Percentiles rank a stretch among this genome's conserved stretches.
Evolutionary conservation across 2,888 invertebrate genomes (phyloP).

Genomic region (Ceraclea dissimilis): DNA sequence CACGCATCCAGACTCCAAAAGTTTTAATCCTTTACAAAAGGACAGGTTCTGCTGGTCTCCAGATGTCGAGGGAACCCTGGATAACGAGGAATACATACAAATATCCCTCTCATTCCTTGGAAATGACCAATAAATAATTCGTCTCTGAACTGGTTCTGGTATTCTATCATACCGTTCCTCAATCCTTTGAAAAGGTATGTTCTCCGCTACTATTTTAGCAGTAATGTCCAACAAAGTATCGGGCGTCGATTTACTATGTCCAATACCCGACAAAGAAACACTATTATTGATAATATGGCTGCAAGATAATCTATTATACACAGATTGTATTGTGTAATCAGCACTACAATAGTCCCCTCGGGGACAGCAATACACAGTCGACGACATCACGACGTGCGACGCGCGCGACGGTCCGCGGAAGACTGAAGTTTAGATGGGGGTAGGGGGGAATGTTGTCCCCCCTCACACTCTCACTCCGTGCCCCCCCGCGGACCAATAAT

Average conservation of each 20-base stretch:
- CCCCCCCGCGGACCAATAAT: slow-evolving; percentile 1
- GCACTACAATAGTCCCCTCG: slow-evolving; percentile 18
- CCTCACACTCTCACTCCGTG: slow-evolving; percentile 23
- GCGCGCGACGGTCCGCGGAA: slow-evolving; percentile 23
- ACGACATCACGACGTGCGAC: slow-evolving; percentile 13
- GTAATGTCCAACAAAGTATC: slow-evolving; percentile 75
- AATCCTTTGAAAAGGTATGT: slow-evolving; percentile 78
- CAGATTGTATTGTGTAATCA: slow-evolving; percentile 19
- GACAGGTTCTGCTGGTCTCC: slow-evolving; percentile 72
- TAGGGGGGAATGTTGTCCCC: slow-evolving; percentile 26
- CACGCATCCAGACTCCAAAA: slow-evolving; percentile 75
- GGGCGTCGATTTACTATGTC: slow-evolving; percentile 47
- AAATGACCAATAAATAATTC: slow-evolving; percentile 85
- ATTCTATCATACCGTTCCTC: slow-evolving; percentile 82
- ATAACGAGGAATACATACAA: slow-evolving; percentile 81
- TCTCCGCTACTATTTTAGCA: slow-evolving; percentile 76
- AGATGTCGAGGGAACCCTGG: slow-evolving; percentile 42
- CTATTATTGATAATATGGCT: slow-evolving; percentile 33
- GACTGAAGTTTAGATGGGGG: slow-evolving; percentile 30
- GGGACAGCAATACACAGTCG: slow-evolving; percentile 20
- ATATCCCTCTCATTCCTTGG: slow-evolving; percentile 82
- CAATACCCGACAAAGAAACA: slow-evolving; percentile 32
- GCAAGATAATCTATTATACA: slow-evolving; percentile 36
- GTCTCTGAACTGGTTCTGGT: slow-evolving; percentile 80
- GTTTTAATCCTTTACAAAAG: slow-evolving; percentile 78